Base-by-base conservation (phyloP, 2,888 invertebrate species). In the Euclidia mi region DNA sequence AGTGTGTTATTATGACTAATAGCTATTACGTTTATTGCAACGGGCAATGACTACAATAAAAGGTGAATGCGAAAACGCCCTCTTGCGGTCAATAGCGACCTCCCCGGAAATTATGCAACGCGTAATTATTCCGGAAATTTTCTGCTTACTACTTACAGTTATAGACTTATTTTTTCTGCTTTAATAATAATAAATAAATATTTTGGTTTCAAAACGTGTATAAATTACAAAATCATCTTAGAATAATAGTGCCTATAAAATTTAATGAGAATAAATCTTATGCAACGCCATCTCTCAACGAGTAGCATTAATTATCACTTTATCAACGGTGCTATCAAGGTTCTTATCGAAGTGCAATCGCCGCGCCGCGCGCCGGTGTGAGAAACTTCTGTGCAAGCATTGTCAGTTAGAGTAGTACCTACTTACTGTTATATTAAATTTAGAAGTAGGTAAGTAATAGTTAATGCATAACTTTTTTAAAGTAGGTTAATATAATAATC, bases 201-300 rank as follows among this genome's bases (percentile, higher is more conserved):
- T 37, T 43, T 35, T 10, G 37, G 31, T 15, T 37, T 25, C 7
- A 17, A 37, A 38, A 38, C 2, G 11, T 1, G 15, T 14, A 18
- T 31, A n/a, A 20, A 7, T 35, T 25, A 18, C 12, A 18, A 18
- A 18, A 34, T n/a, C 9, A 31, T 38, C 6, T 31, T 17, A 40
- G 12, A 40, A 31, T 10, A 31, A 9, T 11, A 14, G 10, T 9
- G 12, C 7, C 25, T 10, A 15, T 42, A 15, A 17, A 53, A 17
- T 17, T 47, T 34, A 17, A 46, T 41, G 20, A 34, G 28, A 6
- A 29, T 0, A n/a, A 20, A 15, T 3, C 20, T 81, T 73, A 74
- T 56, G 42, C 67, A 81, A 70, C 73, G 85, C 85, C 89, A 86
- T 85, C 89, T 90, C 55, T 76, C 53, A 67, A 40, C 65, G 61